These are phyloP conservation scores for Arbacia lixula DNA, from an alignment of 53 echinoderm and acorn worm species.

Conservation along the genomic window DNA sequence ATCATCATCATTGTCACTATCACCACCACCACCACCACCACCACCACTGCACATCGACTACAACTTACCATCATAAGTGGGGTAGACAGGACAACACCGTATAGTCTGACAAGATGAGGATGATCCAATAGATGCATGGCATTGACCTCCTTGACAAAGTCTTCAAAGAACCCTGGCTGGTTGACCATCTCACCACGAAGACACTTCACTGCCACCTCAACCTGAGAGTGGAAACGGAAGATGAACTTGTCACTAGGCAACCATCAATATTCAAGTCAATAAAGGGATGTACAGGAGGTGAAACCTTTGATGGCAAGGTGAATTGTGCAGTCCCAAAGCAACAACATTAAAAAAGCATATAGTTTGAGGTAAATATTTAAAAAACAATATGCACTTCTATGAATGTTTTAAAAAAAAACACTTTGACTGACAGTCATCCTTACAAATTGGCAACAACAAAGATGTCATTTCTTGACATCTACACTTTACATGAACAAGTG, in stretches of 20 bases:
- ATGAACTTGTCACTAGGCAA: neutral
- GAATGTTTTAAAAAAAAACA: too few relatives aligned
- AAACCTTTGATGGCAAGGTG: too few relatives aligned
- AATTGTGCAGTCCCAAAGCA: too few relatives aligned
- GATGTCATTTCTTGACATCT: too few relatives aligned
- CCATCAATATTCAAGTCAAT: neutral
- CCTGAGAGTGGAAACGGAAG: slow-evolving; percentile 51
- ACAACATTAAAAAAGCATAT: too few relatives aligned
- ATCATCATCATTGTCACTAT: neutral
- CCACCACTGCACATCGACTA: too few relatives aligned
- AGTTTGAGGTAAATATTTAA: too few relatives aligned
- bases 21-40: neutral
- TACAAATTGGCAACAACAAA: too few relatives aligned
- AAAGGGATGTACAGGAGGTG: too few relatives aligned
- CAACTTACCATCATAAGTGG: slow-evolving; percentile 95
- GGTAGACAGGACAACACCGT: slow-evolving; percentile 82
- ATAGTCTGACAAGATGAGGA: slow-evolving; percentile 83
- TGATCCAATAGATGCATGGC: slow-evolving; percentile 93
- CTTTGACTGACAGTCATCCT: too few relatives aligned
- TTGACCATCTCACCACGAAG: slow-evolving; percentile 81
- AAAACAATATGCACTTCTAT: too few relatives aligned
- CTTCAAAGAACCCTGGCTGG: slow-evolving; percentile 95
- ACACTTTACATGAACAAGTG: too few relatives aligned
- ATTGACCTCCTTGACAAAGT: slow-evolving; percentile 95
- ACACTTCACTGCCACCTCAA: slow-evolving; percentile 92